Evolutionary conservation across 2,797 vertebrate species (phyloP).

Genomic region (Mormyrus hasselquistii): DNA sequence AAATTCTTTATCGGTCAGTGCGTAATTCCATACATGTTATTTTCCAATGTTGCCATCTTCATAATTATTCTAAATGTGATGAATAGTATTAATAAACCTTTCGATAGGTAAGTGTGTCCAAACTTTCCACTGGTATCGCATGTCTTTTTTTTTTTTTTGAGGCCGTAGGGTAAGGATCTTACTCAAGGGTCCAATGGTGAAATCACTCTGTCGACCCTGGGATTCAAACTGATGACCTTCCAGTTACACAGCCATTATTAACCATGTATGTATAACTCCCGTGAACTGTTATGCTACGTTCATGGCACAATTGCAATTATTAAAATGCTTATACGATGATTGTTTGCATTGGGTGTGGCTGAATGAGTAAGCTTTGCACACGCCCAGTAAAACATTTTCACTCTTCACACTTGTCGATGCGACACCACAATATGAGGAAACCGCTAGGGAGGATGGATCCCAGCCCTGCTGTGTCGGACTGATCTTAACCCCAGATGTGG

Average conservation of each 20-base stretch:
- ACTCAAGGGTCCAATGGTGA: neutral
- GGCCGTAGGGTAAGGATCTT: neutral
- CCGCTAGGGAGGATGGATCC: neutral
- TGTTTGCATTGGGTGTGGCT: neutral
- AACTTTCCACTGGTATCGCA: neutral
- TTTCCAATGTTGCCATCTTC: neutral
- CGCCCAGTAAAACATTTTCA: neutral
- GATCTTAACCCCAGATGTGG: neutral
- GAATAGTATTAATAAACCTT: neutral
- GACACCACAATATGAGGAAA: neutral
- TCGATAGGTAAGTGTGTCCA: neutral
- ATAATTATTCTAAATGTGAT: neutral
- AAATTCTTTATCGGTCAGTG: neutral
- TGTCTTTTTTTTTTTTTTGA: no score
- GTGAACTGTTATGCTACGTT: neutral
- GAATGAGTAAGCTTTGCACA: neutral
- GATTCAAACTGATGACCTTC: neutral
- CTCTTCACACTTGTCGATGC: neutral
- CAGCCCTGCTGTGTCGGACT: neutral
- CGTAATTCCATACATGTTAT: neutral
- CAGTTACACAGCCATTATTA: neutral
- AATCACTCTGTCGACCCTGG: neutral
- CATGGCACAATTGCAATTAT: neutral
- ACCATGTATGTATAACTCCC: neutral
- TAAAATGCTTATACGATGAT: neutral